These are phyloP conservation scores for Echinops telfairi DNA, from an alignment of 2,113 vertebrate genomes.

Conservation along the genomic window DNA sequence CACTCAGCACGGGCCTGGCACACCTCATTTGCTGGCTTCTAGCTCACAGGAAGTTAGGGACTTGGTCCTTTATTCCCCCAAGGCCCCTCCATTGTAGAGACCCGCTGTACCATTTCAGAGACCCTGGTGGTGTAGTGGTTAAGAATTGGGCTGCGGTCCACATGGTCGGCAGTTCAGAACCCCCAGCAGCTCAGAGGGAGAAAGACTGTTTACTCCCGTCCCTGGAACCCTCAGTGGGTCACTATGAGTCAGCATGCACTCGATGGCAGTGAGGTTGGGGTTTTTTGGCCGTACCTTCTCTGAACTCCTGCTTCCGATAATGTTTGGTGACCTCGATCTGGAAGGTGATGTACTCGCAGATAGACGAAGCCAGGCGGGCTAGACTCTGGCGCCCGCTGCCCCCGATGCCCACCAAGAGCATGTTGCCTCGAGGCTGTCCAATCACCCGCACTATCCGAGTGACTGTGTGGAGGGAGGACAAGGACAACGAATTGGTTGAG, in stretches of 20 bases:
- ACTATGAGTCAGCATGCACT: too few relatives aligned
- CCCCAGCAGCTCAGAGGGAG: too few relatives aligned
- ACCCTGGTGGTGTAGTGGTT: conserved; percentile 82
- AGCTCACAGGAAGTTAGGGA: not conserved
- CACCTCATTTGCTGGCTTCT: not conserved
- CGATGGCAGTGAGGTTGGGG: too few relatives aligned
- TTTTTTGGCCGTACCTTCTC: conserved; percentile 88
- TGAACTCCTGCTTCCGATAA: conserved; percentile 93
- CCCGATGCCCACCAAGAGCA: conserved; percentile 93
- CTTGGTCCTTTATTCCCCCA: not conserved
- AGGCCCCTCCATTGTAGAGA: not conserved
- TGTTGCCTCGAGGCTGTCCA: conserved; percentile 93
- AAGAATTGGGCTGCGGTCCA: too few relatives aligned
- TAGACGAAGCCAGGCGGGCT: conserved; percentile 90
- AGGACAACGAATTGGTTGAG: not conserved
- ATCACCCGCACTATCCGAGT: conserved; percentile 92
- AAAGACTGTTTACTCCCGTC: too few relatives aligned
- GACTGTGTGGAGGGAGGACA: conserved; percentile 47
- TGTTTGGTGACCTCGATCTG: conserved; percentile 93
- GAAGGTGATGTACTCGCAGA: conserved; percentile 92
- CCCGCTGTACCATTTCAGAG: conserved; percentile 91
- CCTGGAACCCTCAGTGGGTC: too few relatives aligned
- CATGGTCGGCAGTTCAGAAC: too few relatives aligned
- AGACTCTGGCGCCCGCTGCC: conserved; percentile 94
- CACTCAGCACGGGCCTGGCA: not conserved